Evolutionary conservation across 2,888 invertebrate genomes (phyloP), one percentile per base, ranked within the genome.

Genomic region (Drosophila subsilvestris): DNA sequence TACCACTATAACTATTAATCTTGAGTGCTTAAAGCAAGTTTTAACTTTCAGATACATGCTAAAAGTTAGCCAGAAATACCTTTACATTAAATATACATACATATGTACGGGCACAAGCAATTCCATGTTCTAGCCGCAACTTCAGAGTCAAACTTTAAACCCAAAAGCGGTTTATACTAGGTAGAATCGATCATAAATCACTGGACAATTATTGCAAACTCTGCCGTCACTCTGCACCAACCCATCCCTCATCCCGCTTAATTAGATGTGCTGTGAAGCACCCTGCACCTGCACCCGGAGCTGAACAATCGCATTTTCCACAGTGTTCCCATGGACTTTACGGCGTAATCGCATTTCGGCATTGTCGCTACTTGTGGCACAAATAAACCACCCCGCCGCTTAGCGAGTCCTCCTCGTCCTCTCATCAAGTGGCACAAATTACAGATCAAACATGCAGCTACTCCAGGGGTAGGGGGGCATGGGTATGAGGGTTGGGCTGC

Each of bases 381-480:
- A 91, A 91, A 91, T 84, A 91, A 91, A 91, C 91, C 90, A 91
- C 91, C 91, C 91, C 74, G 62, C 56, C 65, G 86, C 83, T 91
- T 91, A 85, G 80, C 53, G 58, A 18, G 42, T 47, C 22, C 27
- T 65, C 63, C 47, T 49, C 37, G 54, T 63, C 57, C 29, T 59
- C 55, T 80, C 53, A 75, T 80, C 84, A 85, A 89, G 89, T 90
- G 89, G 75, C 80, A 83, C 89, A 81, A 91, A 91, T 90, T 89
- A 86, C 90, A 82, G 88, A 85, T 79, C 89, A 88, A 90, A 87
- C 83, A 90, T 68, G 80, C 80, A 68, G 59, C 53, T 76, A 74
- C 74, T 76, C 37, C 79, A 72, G 67, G 62, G 47, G 25, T 51
- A n/a, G 29, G 44, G 27, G 32, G 10, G 49, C 32, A 20, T 55